A percentile compares a stretch with the other conserved stretches of the same genome.
Conservation (phyloP, 2,797 vertebrate species). For the Clarias laeviceps region DNA sequence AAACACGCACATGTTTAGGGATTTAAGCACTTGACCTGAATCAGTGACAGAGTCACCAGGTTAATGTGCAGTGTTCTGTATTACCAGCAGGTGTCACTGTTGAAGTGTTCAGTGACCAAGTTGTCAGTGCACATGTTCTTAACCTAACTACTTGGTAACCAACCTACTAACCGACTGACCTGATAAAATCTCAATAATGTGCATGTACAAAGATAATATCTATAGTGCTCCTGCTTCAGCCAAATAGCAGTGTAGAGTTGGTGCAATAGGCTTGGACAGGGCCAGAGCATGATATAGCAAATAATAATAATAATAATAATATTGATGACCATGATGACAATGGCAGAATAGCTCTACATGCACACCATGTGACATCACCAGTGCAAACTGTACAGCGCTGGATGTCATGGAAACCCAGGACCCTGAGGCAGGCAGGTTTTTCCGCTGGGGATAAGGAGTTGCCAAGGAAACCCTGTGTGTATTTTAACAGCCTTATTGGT, state of each 20-base stretch:
- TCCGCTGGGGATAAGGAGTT: slow-evolving; percentile 61
- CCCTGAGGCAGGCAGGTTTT: slow-evolving; percentile 60
- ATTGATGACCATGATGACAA: background rate
- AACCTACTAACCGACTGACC: background rate
- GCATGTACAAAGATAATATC: background rate
- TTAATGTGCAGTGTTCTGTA: background rate
- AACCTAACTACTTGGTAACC: background rate
- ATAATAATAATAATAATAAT: background rate
- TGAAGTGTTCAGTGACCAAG: background rate
- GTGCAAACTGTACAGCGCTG: slow-evolving; percentile 58
- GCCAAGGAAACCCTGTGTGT: slow-evolving; percentile 64
- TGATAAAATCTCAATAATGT: background rate
- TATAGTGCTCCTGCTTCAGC: background rate
- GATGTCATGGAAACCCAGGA: slow-evolving; percentile 48
- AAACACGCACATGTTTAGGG: slow-evolving; percentile 33
- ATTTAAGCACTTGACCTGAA: slow-evolving; percentile 31
- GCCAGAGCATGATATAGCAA: background rate
- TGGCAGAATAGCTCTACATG: background rate
- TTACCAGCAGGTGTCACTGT: slow-evolving; percentile 35
- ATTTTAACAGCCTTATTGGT: background rate
- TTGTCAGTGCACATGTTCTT: background rate
- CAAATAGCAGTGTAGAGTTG: background rate
- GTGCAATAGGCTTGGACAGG: background rate
- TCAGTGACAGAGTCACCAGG: background rate
- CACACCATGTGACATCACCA: slow-evolving; percentile 53